These are phyloP conservation scores for Tineola bisselliella DNA, from an alignment of 2,888 invertebrate genomes.

Conservation along the genomic window DNA sequence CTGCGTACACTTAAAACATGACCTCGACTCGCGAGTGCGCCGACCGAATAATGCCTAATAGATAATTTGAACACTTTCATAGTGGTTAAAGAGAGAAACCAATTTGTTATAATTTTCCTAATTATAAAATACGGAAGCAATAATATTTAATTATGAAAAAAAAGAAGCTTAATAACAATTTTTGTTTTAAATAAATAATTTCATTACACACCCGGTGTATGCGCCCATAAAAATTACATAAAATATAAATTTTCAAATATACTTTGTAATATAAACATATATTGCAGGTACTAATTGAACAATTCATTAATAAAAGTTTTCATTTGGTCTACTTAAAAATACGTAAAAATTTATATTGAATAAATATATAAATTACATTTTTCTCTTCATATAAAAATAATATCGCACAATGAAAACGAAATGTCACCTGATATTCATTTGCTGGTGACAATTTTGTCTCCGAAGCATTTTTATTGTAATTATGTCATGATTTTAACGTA, in stretches of 20 bases:
- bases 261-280: neutral
- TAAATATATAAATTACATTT: neutral
- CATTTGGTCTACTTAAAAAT: neutral
- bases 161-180: neutral
- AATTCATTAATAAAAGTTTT: neutral
- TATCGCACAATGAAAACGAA: neutral
- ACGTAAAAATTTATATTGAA: neutral
- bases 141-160: neutral
- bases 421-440: neutral
- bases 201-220: neutral
- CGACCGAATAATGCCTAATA: neutral
- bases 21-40: neutral
- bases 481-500: neutral
- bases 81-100: slow-evolving; percentile 10
- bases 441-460: too few relatives aligned
- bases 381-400: neutral
- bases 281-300: slow-evolving; percentile 1
- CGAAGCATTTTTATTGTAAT: neutral
- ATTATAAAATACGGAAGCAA: slow-evolving; percentile 5
- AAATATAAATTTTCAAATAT: neutral
- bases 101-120: neutral
- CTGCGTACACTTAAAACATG: neutral
- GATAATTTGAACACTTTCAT: slow-evolving; percentile 12
- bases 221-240: neutral
- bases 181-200: neutral